A percentile compares a stretch with the other conserved stretches of the same genome.
Conservation (phyloP, 2,113 vertebrate species). For the Neotoma lepida region DNA sequence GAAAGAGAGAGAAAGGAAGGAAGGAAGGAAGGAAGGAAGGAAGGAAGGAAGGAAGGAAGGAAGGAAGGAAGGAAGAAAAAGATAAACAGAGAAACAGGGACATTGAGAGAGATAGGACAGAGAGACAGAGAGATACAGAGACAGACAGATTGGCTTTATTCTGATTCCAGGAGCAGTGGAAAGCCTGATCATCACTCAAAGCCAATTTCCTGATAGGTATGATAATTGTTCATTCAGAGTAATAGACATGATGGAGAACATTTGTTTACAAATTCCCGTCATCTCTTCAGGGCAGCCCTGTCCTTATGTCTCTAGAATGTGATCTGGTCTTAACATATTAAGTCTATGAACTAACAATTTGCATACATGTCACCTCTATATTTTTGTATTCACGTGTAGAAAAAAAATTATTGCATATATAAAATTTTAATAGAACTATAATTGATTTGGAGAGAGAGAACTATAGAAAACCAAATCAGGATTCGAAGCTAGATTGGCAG, state of each 20-base stretch:
- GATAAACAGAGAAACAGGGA: rapidly evolving
- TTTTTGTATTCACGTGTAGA: background rate
- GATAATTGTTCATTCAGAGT: background rate
- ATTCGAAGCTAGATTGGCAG: background rate
- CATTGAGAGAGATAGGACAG: background rate
- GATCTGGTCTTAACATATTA: background rate
- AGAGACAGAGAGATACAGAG: background rate
- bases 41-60: too few species aligned
- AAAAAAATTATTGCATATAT: background rate
- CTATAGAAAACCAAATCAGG: background rate
- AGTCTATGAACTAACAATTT: background rate
- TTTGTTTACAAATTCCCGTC: background rate
- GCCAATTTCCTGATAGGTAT: background rate
- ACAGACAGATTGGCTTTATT: background rate
- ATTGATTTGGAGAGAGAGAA: background rate
- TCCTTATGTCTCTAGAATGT: background rate
- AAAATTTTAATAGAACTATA: background rate
- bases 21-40: too few species aligned
- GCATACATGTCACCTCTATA: background rate
- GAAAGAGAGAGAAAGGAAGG: rapidly evolving
- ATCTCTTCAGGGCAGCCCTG: background rate
- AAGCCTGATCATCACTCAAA: background rate
- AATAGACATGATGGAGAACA: background rate
- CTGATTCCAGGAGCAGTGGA: too few species aligned
- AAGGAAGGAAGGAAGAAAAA: too few species aligned